Base-by-base conservation (phyloP, 2,888 invertebrate genomes). In the Rotaria sp. region DNA sequence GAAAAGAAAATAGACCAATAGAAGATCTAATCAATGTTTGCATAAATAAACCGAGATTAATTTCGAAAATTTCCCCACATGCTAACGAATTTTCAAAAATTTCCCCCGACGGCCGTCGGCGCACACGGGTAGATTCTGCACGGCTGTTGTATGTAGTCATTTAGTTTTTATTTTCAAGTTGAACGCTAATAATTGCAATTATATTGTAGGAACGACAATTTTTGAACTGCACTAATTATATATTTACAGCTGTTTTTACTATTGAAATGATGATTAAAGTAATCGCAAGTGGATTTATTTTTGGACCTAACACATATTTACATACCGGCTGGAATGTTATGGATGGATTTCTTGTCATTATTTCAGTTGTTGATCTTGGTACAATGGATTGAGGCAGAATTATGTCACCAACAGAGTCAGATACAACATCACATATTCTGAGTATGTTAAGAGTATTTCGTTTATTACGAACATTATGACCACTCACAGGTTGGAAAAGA, bases 181-280 rank as follows among this genome's bases (percentile, higher is more conserved):
- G 24, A n/a, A 11, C 26, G 24, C 24, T 1, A 57, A 1, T 10
- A n/a, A n/a, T 7, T 57, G 18, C 21, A 57, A 24, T 57, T 24
- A 57, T 57, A 24, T 57, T 57, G 84, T 93, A 94, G 88, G 99
- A 99, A 91, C 92, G 98, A 88, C 90, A 94, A 87, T 96, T 99
- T 92, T 94, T 99, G 84, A 92, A 94, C 84, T 94, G 94, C 88
- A 95, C 96, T 90, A 99, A 99, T 92, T 97, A 99, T 92, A 93
- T 97, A 87, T 99, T 99, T 92, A 98, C 99, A 26, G 95, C 94
- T 85, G 96, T 98, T 75, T 99, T 99, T 91, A 95, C 96, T 26
- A 92, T 96, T 84, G 99, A 99, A 93, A 99, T 99, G 99, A 94
- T 95, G 89, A 93, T 99, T 88, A 97, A 97, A 94, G 96, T 95